phyloP scores from a whole-genome alignment of 2,113 vertebrate genomes.

The Coturnix japonica region DNA sequence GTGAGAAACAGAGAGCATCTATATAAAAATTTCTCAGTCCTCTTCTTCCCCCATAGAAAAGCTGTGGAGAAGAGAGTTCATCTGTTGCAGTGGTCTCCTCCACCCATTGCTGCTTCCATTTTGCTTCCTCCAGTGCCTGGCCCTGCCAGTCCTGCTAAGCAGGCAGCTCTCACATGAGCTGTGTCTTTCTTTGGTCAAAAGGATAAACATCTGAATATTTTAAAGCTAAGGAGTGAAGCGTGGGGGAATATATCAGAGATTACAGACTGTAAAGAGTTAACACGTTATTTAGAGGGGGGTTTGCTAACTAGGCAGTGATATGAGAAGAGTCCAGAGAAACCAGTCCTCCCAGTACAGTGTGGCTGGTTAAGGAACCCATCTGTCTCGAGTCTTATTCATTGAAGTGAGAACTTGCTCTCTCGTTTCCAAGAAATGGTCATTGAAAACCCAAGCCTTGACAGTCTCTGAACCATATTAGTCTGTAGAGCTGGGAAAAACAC shows the following conservation, averaged over 20 bases:
- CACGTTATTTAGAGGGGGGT: not conserved
- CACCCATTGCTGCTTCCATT: not conserved
- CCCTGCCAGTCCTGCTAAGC: not conserved
- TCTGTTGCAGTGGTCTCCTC: not conserved
- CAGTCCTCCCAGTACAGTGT: not conserved
- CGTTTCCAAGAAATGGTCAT: not conserved
- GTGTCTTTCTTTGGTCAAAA: not conserved
- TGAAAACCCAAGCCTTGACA: not conserved
- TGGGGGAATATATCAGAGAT: not conserved
- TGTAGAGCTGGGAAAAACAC: not conserved
- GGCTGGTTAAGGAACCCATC: not conserved
- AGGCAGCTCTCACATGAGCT: rapidly evolving
- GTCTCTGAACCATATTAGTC: not conserved
- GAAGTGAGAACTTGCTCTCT: not conserved
- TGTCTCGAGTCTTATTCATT: not conserved
- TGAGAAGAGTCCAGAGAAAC: not conserved
- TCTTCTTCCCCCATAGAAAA: not conserved
- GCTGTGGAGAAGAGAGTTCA: not conserved
- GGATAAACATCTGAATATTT: not conserved
- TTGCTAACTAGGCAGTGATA: not conserved
- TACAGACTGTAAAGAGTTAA: not conserved
- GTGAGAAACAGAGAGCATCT: constrained; percentile 9
- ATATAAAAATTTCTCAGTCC: not conserved
- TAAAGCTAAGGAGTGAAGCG: not conserved
- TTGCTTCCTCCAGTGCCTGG: not conserved